These are phyloP conservation scores for Setipinna tenuifilis DNA, from an alignment of 2,797 vertebrate genomes.

Conservation along the genomic window DNA sequence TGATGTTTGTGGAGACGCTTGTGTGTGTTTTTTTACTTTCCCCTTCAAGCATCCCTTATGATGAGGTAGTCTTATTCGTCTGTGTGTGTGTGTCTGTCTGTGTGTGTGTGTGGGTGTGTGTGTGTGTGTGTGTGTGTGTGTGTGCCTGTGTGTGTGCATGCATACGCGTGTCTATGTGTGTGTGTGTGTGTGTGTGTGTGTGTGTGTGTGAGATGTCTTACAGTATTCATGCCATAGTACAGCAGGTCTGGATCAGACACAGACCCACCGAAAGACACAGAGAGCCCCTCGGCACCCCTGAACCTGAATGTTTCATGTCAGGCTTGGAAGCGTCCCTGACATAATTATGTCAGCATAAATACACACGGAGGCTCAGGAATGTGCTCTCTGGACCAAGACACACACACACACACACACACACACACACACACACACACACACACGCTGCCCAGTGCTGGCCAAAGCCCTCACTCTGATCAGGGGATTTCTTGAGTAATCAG, in stretches of 20 bases:
- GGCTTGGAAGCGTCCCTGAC: not conserved
- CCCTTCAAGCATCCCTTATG: too few relatives aligned
- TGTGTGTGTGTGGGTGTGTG: too few relatives aligned
- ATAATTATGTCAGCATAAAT: constrained; percentile 17
- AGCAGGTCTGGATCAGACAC: not conserved
- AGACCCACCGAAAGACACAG: not conserved
- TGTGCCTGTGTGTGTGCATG: too few relatives aligned
- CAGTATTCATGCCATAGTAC: not conserved
- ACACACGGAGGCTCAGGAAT: not conserved
- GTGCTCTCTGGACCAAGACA: not conserved
- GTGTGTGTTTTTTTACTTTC: not conserved
- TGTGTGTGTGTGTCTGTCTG: too few relatives aligned
- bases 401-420: not conserved
- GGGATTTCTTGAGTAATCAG: constrained; percentile 14
- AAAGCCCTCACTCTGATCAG: not conserved
- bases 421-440: not conserved
- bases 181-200: too few relatives aligned
- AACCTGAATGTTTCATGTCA: not conserved
- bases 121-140: too few relatives aligned
- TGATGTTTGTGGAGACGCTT: not conserved
- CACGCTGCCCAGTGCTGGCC: not conserved
- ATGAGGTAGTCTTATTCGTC: too few relatives aligned
- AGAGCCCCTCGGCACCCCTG: not conserved
- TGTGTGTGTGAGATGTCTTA: too few relatives aligned
- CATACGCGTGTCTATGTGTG: too few relatives aligned